phyloP scores from a whole-genome alignment of 2,113 vertebrate species.

The Anhinga rufa region DNA sequence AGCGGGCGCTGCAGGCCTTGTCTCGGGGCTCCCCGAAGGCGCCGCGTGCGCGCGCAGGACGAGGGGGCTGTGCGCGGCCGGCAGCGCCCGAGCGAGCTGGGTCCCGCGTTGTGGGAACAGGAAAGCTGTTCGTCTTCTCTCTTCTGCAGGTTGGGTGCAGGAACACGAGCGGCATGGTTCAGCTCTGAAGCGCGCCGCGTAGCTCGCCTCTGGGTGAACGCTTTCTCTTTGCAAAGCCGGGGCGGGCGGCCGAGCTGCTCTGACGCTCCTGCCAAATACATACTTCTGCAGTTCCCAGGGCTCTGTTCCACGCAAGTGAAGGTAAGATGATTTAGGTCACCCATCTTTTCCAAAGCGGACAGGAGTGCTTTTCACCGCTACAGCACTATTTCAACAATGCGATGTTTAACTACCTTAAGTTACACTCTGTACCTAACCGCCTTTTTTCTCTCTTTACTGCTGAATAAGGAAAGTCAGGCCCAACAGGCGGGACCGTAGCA shows the following conservation, averaged over 20 bases:
- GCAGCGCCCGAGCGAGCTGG: not conserved
- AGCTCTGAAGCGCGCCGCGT: not conserved
- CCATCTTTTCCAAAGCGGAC: not conserved
- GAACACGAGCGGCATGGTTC: not conserved
- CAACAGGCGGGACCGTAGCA: too few species aligned
- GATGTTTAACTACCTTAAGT: not conserved
- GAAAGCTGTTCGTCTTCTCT: not conserved
- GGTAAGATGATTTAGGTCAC: not conserved
- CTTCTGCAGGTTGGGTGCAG: not conserved
- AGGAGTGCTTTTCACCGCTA: not conserved
- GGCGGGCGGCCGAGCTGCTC: not conserved
- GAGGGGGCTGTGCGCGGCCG: not conserved
- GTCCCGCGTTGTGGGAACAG: not conserved
- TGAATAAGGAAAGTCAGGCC: not conserved
- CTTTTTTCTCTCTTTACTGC: not conserved
- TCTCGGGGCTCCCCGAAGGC: not conserved
- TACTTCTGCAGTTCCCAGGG: not conserved
- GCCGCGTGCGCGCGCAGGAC: rapidly evolving
- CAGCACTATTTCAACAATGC: not conserved
- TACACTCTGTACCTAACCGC: not conserved
- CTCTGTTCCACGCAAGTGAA: not conserved
- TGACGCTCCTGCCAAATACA: not conserved
- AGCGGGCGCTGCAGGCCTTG: not conserved
- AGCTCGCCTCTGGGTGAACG: not conserved
- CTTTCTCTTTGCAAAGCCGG: not conserved